Percentiles rank a stretch among this genome's conserved stretches.
phyloP scores from a whole-genome alignment of 2,113 vertebrate genomes.

The Erinaceus europaeus region DNA sequence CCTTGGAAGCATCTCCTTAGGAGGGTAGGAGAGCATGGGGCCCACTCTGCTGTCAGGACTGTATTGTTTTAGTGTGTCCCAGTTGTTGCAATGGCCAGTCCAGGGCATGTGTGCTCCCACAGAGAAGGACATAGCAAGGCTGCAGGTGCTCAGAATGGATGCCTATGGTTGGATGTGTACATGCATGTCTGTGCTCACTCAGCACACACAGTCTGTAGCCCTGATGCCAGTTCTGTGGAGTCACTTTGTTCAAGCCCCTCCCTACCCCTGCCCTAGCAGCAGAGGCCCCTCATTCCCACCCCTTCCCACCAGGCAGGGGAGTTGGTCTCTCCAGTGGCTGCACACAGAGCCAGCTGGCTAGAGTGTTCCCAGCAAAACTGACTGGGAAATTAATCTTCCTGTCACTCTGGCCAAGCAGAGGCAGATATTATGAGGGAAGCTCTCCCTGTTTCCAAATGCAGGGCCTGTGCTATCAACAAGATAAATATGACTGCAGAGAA shows the following conservation, averaged over 20 bases:
- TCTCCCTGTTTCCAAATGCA: slow-evolving; percentile 67
- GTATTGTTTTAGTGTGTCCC: not conserved
- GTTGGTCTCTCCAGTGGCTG: slow-evolving; percentile 68
- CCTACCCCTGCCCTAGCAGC: slow-evolving; percentile 46
- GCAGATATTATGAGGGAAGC: slow-evolving; percentile 74
- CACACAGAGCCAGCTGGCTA: slow-evolving; percentile 69
- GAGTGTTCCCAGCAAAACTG: not conserved
- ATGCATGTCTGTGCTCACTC: not conserved
- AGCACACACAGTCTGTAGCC: not conserved
- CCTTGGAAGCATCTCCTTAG: too few relatives aligned
- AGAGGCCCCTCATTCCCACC: slow-evolving; percentile 61
- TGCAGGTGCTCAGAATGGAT: not conserved
- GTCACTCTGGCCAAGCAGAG: slow-evolving; percentile 60
- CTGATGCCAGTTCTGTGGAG: not conserved
- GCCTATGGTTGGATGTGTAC: not conserved
- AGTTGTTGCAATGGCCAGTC: not conserved
- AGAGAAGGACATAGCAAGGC: not conserved
- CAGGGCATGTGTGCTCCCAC: not conserved
- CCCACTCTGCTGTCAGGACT: not conserved
- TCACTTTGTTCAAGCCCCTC: slow-evolving; percentile 64
- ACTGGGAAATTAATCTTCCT: slow-evolving; percentile 77
- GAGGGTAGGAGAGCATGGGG: too few relatives aligned
- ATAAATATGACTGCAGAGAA: slow-evolving; percentile 73
- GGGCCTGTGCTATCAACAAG: slow-evolving; percentile 71
- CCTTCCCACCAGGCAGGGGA: slow-evolving; percentile 53